Evolutionary conservation across 2,113 vertebrate species (phyloP).

Genomic region (Pseudorectes ferrugineus): DNA sequence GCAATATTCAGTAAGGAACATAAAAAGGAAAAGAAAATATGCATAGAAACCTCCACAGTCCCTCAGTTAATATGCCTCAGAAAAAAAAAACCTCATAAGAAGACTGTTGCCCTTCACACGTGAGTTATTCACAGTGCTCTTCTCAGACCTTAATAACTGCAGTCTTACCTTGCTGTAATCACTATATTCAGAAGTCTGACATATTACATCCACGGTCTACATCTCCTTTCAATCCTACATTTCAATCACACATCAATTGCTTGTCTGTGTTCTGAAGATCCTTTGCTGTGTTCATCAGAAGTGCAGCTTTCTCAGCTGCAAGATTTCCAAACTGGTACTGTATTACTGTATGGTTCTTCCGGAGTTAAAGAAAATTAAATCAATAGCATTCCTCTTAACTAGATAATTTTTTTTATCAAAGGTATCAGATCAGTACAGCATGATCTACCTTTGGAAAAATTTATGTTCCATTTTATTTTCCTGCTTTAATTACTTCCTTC

Average conservation of each 20-base stretch:
- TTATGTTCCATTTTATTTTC: background rate
- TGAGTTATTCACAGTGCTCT: background rate
- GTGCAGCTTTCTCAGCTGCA: background rate
- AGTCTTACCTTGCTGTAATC: background rate
- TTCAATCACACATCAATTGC: accelerated
- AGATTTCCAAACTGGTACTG: background rate
- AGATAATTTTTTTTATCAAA: background rate
- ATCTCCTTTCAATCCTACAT: background rate
- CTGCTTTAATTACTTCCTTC: background rate
- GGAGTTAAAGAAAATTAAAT: background rate
- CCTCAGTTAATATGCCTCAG: background rate
- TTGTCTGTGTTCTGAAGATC: background rate
- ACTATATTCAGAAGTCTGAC: background rate
- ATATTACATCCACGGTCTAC: background rate
- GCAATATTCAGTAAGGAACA: background rate
- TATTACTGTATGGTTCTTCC: background rate
- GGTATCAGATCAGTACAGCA: background rate
- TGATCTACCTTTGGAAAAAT: background rate
- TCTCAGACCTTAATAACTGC: background rate
- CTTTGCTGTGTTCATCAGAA: background rate
- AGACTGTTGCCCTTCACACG: background rate
- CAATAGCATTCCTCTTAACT: background rate
- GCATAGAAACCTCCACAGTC: background rate
- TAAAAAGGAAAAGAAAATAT: background rate
- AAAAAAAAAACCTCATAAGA: background rate